These are phyloP conservation scores for Hylomyscus alleni DNA, from an alignment of 2,797 vertebrate species.

Conservation along the genomic window DNA sequence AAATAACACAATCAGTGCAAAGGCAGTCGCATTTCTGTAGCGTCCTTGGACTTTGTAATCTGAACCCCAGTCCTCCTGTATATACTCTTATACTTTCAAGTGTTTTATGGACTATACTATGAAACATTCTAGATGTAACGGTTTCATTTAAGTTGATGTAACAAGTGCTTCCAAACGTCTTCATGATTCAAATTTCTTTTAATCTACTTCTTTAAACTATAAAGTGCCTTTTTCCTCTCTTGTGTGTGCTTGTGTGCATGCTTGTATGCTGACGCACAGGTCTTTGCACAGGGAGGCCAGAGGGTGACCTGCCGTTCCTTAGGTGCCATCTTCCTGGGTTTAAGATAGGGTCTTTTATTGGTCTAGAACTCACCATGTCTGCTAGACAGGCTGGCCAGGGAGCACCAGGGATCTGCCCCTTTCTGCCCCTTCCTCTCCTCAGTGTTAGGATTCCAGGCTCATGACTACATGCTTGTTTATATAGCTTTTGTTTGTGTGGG, in stretches of 20 bases:
- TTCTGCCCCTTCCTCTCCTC: not conserved
- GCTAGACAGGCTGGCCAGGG: not conserved
- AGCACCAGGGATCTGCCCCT: not conserved
- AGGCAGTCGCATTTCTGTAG: not conserved
- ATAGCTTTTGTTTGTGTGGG: too few relatives aligned
- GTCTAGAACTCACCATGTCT: not conserved
- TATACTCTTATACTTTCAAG: too few relatives aligned
- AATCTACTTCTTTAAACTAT: not conserved
- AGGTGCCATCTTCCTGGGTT: accelerated
- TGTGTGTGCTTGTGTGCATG: not conserved
- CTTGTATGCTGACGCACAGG: not conserved
- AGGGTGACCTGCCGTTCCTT: not conserved
- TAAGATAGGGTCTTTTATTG: not conserved
- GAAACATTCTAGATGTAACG: not conserved
- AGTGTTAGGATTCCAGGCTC: not conserved
- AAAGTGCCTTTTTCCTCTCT: not conserved
- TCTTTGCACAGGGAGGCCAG: not conserved
- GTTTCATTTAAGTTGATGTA: slow-evolving; percentile 11
- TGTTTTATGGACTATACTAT: not conserved
- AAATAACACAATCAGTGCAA: not conserved
- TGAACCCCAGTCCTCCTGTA: not conserved
- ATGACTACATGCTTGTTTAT: not conserved
- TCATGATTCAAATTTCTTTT: not conserved
- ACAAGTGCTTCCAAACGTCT: not conserved
- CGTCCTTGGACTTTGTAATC: not conserved